phyloP scores from a whole-genome alignment of 1,140 invertebrate genomes.

The Temnothorax nylanderi region DNA sequence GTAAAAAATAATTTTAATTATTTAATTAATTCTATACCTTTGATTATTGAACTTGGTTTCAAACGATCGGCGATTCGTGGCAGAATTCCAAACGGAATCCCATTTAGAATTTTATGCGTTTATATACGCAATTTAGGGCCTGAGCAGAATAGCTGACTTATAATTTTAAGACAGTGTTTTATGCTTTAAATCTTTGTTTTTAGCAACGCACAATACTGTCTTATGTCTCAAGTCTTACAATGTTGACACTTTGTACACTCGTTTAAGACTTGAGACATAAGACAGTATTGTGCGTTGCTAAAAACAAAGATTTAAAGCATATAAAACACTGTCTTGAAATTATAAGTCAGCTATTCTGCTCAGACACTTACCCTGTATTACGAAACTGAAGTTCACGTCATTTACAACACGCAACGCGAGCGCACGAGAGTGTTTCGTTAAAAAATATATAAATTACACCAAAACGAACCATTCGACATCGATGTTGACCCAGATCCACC shows the following conservation, averaged over 20 bases:
- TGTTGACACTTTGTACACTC: too few relatives aligned
- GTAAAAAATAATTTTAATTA: neutral
- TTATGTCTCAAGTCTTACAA: too few relatives aligned
- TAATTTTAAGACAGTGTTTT: too few relatives aligned
- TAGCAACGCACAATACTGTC: too few relatives aligned
- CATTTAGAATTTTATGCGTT: conserved; percentile 5
- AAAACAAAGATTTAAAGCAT: too few relatives aligned
- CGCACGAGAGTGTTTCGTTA: neutral
- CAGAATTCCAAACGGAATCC: neutral
- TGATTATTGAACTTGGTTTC: neutral
- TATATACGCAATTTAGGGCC: neutral
- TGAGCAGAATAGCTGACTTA: too few relatives aligned
- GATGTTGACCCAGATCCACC: conserved; percentile 24
- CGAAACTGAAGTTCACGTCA: neutral
- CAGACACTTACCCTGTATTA: neutral
- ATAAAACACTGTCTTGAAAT: too few relatives aligned
- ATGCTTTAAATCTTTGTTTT: too few relatives aligned
- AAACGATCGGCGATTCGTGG: neutral
- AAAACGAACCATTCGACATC: neutral
- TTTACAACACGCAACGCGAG: neutral
- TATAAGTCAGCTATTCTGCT: too few relatives aligned
- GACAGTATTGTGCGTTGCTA: too few relatives aligned
- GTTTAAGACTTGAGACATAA: too few relatives aligned
- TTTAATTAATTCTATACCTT: neutral
- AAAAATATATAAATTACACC: neutral